Conservation (phyloP, 2,113 vertebrate species). For the Girardinichthys multiradiatus region DNA sequence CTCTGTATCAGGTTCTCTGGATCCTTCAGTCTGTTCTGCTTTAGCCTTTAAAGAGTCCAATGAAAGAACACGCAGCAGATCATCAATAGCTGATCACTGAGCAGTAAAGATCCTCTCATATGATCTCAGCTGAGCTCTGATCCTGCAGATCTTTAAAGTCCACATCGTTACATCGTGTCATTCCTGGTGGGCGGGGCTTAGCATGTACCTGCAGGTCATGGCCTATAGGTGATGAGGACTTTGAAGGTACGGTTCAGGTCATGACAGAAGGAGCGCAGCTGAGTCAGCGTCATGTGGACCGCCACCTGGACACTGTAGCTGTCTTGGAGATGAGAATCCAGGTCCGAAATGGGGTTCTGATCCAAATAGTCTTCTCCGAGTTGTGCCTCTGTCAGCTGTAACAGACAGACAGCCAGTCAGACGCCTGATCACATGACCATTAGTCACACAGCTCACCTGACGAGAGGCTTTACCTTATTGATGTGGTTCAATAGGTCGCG, state of each 20-base stretch:
- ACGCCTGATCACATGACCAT: neutral
- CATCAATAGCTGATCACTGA: neutral
- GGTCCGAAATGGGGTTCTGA: constrained; percentile 5
- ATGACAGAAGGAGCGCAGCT: constrained; percentile 71
- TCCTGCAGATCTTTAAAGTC: neutral
- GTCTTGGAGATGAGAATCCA: constrained; percentile 45
- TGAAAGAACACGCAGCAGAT: no score
- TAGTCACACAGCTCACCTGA: neutral
- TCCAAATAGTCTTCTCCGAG: neutral
- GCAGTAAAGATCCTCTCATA: neutral
- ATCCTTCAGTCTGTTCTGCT: neutral
- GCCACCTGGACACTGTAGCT: constrained; percentile 67
- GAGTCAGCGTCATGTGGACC: constrained; percentile 61
- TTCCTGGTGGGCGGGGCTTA: neutral
- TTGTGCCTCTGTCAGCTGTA: constrained; percentile 62
- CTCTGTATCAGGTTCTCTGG: neutral
- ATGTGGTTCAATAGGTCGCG: constrained; percentile 67
- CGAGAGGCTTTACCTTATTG: constrained; percentile 48
- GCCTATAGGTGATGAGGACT: constrained; percentile 26
- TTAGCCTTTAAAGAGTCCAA: no score
- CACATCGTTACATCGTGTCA: rapidly evolving
- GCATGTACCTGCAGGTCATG: neutral
- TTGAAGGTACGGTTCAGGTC: constrained; percentile 74
- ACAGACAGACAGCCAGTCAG: constrained; percentile 13
- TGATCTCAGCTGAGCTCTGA: neutral